Evolutionary conservation across 2,888 invertebrate species (phyloP), one percentile per base, ranked within the genome.

Genomic region (Stegana nigrithorax): DNA sequence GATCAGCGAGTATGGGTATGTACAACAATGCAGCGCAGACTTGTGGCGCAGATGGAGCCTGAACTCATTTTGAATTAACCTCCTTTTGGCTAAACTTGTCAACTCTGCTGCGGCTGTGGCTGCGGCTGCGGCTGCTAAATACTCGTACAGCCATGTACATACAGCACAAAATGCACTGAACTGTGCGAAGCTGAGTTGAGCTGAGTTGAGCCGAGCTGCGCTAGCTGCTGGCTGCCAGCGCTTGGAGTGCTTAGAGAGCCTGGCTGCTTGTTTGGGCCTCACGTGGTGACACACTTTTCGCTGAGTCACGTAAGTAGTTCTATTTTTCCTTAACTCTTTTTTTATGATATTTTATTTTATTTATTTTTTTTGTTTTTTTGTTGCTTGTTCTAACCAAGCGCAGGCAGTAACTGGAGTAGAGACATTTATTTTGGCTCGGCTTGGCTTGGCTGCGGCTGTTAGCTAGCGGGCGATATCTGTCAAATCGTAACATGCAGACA

Each of bases 51-150:
- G 72, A 75, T 73, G 72, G 39, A 39, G 39, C 14, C n/a, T 73
- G 72, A 66, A 73, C 74, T 72, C 69, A 73, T 73, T 73, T 66
- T 66, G 71, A 67, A 69, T 71, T 73, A 65, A 71, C 65, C 71
- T 68, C 61, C 63, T 65, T 62, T 51, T 63, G 57, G 58, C n/a
- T 29, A 62, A 62, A 60, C 26, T 62, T 63, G 63, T 65, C 55
- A 65, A 66, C 63, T 62, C 29, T 29, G 66, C 58, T 58, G 65
- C 29, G 6, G 6, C 29, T 29, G 29, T 10, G 6, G 36, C 36
- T 36, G 10, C 36, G 10, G 4, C 36, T 36, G 39, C 39, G n/a
- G 39, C 39, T 39, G 39, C 39, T 39, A 39, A 39, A 39, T 39
- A 39, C n/a, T 7, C n/a, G 17, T 4, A 4, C n/a, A 39, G 17